Conservation (phyloP, 2,888 invertebrate genomes). For the Hololepta plana region DNA sequence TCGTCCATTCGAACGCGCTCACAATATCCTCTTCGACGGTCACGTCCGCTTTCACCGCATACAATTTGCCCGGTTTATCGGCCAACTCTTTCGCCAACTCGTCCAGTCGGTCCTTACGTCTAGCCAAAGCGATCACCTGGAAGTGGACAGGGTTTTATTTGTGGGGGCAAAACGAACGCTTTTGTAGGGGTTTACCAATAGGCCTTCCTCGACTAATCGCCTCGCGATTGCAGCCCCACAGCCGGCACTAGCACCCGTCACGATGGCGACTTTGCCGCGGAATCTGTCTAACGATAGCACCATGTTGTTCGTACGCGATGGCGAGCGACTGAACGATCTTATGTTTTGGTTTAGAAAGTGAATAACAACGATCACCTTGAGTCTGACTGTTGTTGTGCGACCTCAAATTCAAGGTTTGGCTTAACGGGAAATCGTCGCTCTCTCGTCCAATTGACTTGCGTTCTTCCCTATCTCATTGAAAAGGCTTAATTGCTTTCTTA, state of each 20-base stretch:
- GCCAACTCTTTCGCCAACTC: slow-evolving; percentile 10
- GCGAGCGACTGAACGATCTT: too few relatives aligned
- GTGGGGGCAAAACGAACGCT: not conserved
- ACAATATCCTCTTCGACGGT: slow-evolving; percentile 13
- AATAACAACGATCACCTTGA: too few relatives aligned
- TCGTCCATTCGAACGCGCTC: slow-evolving; percentile 11
- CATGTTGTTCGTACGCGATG: slow-evolving; percentile 8
- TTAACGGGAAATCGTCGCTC: too few relatives aligned
- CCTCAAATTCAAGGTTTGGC: too few relatives aligned
- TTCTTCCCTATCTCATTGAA: too few relatives aligned
- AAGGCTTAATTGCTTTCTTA: too few relatives aligned
- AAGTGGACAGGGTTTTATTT: slow-evolving; percentile 2
- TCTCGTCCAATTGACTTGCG: too few relatives aligned
- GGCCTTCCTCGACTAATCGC: slow-evolving; percentile 10
- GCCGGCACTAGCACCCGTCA: slow-evolving; percentile 15
- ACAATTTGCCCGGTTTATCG: slow-evolving; percentile 9
- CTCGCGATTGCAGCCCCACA: slow-evolving; percentile 12
- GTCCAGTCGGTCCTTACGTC: slow-evolving; percentile 13
- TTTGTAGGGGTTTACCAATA: slow-evolving; percentile 9
- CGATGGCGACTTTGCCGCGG: slow-evolving; percentile 13
- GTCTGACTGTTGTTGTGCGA: too few relatives aligned
- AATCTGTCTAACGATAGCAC: slow-evolving; percentile 10
- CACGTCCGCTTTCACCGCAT: slow-evolving; percentile 12
- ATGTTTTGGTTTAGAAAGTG: too few relatives aligned
- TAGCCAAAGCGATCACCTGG: slow-evolving; percentile 15